Conservation (phyloP, 2,888 invertebrate genomes). For the Exephanes ischioxanthus region DNA sequence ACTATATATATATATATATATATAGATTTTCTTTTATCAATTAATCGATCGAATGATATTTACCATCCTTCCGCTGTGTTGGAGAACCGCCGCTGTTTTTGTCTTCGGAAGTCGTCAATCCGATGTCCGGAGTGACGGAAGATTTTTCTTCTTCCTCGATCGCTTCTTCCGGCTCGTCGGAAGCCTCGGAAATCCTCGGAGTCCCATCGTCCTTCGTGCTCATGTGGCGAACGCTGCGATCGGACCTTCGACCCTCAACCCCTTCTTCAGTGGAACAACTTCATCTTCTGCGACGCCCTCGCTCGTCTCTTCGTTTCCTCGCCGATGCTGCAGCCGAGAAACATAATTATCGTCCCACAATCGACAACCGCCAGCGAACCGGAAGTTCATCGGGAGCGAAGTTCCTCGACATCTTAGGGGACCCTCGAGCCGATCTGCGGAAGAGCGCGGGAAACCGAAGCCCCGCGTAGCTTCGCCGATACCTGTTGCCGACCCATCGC, state of each 20-base stretch:
- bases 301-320: background rate
- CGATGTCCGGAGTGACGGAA: constrained; percentile 39
- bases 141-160: constrained; percentile 65
- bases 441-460: constrained; percentile 6
- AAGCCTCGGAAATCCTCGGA: constrained; percentile 64
- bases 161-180: constrained; percentile 64
- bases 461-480: constrained; percentile 14
- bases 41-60: background rate
- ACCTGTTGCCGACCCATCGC: constrained; percentile 55
- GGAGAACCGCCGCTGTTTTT: background rate
- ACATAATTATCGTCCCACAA: constrained; percentile 16
- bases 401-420: constrained; percentile 11
- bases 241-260: constrained; percentile 5
- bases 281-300: constrained; percentile 1
- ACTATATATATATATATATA: background rate
- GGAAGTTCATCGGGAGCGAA: constrained; percentile 33
- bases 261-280: constrained; percentile 6
- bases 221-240: constrained; percentile 72
- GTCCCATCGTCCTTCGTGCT: constrained; percentile 74
- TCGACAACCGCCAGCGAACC: background rate
- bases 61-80: constrained; percentile 28
- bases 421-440: background rate
- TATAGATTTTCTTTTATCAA: background rate
- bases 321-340: constrained; percentile 18
- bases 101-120: constrained; percentile 27